Percentiles rank a stretch among this genome's conserved stretches.
These are phyloP conservation scores for Scarus forsteni DNA, from an alignment of 2,797 vertebrate genomes.

Conservation along the genomic window DNA sequence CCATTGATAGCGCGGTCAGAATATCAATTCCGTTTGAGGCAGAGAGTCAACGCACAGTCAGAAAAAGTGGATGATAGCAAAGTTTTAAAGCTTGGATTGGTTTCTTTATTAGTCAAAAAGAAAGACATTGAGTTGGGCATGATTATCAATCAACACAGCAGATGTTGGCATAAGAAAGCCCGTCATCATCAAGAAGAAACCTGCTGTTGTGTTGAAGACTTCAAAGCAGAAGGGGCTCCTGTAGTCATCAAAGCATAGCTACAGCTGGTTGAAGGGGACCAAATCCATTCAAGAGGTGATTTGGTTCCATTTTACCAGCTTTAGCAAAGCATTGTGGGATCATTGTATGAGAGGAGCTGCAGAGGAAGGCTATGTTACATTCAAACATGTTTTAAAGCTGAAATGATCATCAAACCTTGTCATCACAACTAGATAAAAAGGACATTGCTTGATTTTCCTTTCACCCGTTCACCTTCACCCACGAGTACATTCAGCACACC, in stretches of 20 bases:
- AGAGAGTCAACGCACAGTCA: constrained; percentile 61
- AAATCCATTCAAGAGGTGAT: constrained; percentile 99
- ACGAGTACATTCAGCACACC: constrained; percentile 51
- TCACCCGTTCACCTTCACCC: constrained; percentile 47
- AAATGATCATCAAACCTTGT: constrained; percentile 16
- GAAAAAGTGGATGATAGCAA: constrained; percentile 67
- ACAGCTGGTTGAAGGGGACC: constrained; percentile 99
- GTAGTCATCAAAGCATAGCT: constrained; percentile 99
- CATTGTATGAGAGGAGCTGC: constrained; percentile 48
- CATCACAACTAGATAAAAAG: constrained; percentile 11
- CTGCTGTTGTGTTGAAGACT: constrained; percentile 40
- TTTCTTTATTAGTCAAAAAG: constrained; percentile 71
- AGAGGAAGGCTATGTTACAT: constrained; percentile 24
- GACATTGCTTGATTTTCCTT: constrained; percentile 10
- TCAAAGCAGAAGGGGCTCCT: constrained; percentile 63
- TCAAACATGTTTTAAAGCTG: constrained; percentile 42
- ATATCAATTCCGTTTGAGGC: constrained; percentile 63
- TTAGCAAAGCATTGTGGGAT: constrained; percentile 97
- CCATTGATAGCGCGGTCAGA: constrained; percentile 62
- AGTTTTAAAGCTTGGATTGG: constrained; percentile 51
- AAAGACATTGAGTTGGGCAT: constrained; percentile 57
- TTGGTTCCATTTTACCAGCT: constrained; percentile 99
- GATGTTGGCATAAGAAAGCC: constrained; percentile 34
- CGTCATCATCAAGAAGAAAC: constrained; percentile 28
- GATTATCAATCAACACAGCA: constrained; percentile 34